A percentile compares a stretch with the other conserved stretches of the same genome.
Conservation (phyloP, 1,140 invertebrate genomes). For the Musca domestica region DNA sequence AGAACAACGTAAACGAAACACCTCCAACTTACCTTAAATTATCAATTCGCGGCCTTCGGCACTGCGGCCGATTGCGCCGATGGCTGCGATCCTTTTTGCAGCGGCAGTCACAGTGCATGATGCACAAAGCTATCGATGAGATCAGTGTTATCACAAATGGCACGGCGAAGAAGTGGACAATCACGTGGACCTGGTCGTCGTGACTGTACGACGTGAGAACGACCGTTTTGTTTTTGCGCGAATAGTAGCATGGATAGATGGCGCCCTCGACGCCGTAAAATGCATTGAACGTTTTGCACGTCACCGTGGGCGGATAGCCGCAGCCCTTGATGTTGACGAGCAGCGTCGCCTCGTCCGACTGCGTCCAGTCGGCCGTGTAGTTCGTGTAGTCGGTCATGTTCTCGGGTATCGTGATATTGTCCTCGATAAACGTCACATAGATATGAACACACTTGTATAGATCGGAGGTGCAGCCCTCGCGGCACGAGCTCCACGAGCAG, state of each 20-base stretch:
- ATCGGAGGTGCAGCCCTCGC: slow-evolving; percentile 85
- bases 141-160: slow-evolving; percentile 79
- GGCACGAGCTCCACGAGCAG: slow-evolving; percentile 82
- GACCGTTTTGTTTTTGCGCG: slow-evolving; percentile 74
- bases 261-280: slow-evolving; percentile 73
- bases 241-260: slow-evolving; percentile 81
- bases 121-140: slow-evolving; percentile 77
- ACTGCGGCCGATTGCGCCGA: slow-evolving; percentile 55
- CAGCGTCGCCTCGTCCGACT: slow-evolving; percentile 65
- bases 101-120: slow-evolving; percentile 79
- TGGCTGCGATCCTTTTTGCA: slow-evolving; percentile 57
- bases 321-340: slow-evolving; percentile 82
- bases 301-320: slow-evolving; percentile 83
- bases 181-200: slow-evolving; percentile 73
- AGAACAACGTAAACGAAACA: not conserved
- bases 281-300: slow-evolving; percentile 78
- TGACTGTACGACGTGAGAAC: slow-evolving; percentile 77
- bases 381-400: slow-evolving; percentile 48
- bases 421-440: slow-evolving; percentile 68
- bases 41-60: slow-evolving; percentile 58
- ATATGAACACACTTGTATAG: slow-evolving; percentile 82
- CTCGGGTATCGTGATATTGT: slow-evolving; percentile 51
- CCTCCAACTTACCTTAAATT: slow-evolving; percentile 59
- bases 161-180: slow-evolving; percentile 77
- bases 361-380: slow-evolving; percentile 48